Evolutionary conservation across 2,888 invertebrate genomes (phyloP).

Genomic region (Sesia bembeciformis): DNA sequence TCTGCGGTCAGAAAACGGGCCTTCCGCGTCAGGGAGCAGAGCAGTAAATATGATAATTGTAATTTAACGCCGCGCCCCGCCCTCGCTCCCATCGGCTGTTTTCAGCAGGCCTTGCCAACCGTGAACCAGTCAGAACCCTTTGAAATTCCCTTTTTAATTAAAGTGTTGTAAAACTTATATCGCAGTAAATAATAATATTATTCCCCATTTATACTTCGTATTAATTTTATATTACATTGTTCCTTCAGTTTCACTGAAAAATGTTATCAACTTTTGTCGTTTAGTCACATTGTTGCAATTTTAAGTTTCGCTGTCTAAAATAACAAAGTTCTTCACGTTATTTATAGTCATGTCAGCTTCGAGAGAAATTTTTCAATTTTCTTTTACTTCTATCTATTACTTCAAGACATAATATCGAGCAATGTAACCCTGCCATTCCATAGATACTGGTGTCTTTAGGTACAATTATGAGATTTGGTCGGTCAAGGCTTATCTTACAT

Average conservation of each 20-base stretch:
- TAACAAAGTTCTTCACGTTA: too few relatives aligned
- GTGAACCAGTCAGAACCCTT: constrained; percentile 53
- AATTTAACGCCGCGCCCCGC: constrained; percentile 36
- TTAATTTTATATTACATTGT: background rate
- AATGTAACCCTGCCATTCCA: too few relatives aligned
- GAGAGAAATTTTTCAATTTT: too few relatives aligned
- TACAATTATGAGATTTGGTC: too few relatives aligned
- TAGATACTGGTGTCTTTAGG: too few relatives aligned
- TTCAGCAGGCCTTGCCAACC: constrained; percentile 31
- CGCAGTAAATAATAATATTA: background rate
- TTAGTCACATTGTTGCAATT: too few relatives aligned
- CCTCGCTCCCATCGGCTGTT: constrained; percentile 14
- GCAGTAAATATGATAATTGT: constrained; percentile 54
- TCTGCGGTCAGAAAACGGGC: constrained; percentile 23
- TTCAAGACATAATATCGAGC: too few relatives aligned
- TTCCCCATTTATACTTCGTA: background rate
- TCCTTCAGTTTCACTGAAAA: background rate
- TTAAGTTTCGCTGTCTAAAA: too few relatives aligned
- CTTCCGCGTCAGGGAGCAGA: constrained; percentile 26
- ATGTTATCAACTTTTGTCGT: too few relatives aligned
- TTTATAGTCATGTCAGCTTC: too few relatives aligned
- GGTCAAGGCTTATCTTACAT: too few relatives aligned
- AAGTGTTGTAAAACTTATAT: constrained; percentile 24
- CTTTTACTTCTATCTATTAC: too few relatives aligned
- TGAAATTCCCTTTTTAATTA: constrained; percentile 52